phyloP scores from a whole-genome alignment of 2,797 vertebrate species.

The Emys orbicularis region DNA sequence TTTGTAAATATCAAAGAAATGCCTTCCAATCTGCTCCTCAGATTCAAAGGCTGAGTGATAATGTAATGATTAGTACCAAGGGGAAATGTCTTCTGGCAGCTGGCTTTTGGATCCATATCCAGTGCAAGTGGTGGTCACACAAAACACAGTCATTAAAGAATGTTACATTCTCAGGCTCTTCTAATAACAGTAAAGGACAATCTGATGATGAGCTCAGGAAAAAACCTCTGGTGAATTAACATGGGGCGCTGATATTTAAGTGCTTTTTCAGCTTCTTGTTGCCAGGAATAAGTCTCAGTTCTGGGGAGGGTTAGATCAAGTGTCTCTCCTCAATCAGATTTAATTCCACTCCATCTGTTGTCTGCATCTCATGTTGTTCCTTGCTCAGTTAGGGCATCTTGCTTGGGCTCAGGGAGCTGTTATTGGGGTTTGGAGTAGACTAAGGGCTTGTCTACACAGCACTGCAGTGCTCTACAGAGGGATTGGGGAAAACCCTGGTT shows the following conservation, averaged over 20 bases:
- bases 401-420: neutral
- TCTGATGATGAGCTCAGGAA: slow-evolving; percentile 67
- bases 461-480: neutral
- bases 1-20: slow-evolving; percentile 23
- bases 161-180: neutral
- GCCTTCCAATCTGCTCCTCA: slow-evolving; percentile 46
- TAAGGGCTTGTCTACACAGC: neutral
- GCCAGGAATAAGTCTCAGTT: slow-evolving; percentile 70
- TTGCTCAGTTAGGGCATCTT: slow-evolving; percentile 77
- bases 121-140: slow-evolving; percentile 27
- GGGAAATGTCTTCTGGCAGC: slow-evolving; percentile 52
- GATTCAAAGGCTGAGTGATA: slow-evolving; percentile 39
- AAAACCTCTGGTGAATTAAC: slow-evolving; percentile 72
- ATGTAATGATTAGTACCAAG: slow-evolving; percentile 50
- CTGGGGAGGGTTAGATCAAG: slow-evolving; percentile 59
- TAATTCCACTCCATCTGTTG: slow-evolving; percentile 84
- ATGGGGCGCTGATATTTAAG: slow-evolving; percentile 37
- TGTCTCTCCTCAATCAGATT: slow-evolving; percentile 73
- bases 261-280: slow-evolving; percentile 59
- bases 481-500: neutral
- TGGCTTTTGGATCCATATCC: slow-evolving; percentile 25
- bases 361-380: slow-evolving; percentile 74
- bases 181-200: slow-evolving; percentile 38
- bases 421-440: fast-evolving
- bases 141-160: neutral